Evolutionary conservation across 53 echinoderm and acorn worm species (phyloP).

Genomic region (Astropecten irregularis): DNA sequence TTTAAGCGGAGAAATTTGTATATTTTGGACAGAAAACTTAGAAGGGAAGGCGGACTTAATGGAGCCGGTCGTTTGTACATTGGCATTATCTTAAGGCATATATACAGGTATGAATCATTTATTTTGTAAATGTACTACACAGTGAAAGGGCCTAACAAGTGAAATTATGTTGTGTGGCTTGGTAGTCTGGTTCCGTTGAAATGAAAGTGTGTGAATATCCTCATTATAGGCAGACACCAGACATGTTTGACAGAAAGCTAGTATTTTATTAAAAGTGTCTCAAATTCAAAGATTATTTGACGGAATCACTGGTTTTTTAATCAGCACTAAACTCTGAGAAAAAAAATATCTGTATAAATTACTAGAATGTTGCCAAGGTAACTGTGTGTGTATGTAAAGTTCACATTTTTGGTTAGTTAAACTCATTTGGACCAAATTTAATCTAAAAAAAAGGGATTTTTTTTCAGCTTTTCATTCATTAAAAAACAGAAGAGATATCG

Average conservation of each 20-base stretch:
- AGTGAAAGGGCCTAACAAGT: too few species aligned
- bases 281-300: neutral
- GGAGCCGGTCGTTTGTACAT: constrained; percentile 8
- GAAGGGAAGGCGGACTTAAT: neutral
- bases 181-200: neutral
- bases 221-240: neutral
- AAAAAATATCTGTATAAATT: constrained; percentile 1
- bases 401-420: neutral
- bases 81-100: constrained; percentile 5
- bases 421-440: neutral
- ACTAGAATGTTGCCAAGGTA: neutral
- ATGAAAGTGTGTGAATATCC: neutral
- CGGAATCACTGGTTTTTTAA: too few species aligned
- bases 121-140: too few species aligned
- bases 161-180: too few species aligned
- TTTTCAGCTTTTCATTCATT: neutral
- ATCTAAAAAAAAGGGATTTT: neutral
- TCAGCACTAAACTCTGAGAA: too few species aligned
- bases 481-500: too few species aligned
- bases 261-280: too few species aligned
- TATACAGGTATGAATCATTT: too few species aligned
- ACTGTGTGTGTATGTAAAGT: neutral
- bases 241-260: neutral
- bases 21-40: constrained; percentile 18
- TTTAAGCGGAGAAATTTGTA: constrained; percentile 46